phyloP scores from a whole-genome alignment of 1,140 invertebrate species.

The Cardiocondyla obscurior region DNA sequence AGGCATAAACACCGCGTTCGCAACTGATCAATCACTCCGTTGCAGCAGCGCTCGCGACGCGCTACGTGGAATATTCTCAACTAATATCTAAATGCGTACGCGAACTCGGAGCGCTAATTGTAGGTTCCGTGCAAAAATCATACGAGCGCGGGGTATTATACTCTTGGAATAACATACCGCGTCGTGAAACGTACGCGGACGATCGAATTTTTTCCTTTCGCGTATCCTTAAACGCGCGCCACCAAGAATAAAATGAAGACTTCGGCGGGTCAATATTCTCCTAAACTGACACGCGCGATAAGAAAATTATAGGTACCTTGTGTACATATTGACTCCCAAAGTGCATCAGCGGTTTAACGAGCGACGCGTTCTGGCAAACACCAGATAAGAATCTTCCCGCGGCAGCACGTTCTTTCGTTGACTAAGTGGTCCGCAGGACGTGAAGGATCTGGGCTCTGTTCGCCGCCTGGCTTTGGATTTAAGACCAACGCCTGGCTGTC shows the following conservation, averaged over 20 bases:
- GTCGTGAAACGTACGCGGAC: neutral
- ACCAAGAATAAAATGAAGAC: slow-evolving; percentile 13
- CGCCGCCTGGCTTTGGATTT: slow-evolving; percentile 67
- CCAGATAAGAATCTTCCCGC: slow-evolving; percentile 66
- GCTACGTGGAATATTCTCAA: slow-evolving; percentile 41
- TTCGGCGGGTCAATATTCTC: slow-evolving; percentile 20
- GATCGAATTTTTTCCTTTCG: slow-evolving; percentile 6
- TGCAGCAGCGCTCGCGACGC: slow-evolving; percentile 17
- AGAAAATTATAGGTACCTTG: slow-evolving; percentile 43
- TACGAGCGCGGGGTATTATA: neutral
- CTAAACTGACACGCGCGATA: slow-evolving; percentile 42
- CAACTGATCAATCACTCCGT: slow-evolving; percentile 52
- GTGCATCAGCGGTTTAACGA: slow-evolving; percentile 64
- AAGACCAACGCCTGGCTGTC: slow-evolving; percentile 66
- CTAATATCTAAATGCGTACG: slow-evolving; percentile 37
- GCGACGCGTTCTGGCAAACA: slow-evolving; percentile 50
- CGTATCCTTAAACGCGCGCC: neutral
- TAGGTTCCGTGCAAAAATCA: slow-evolving; percentile 6
- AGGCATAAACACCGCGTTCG: slow-evolving; percentile 43
- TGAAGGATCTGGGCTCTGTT: slow-evolving; percentile 61
- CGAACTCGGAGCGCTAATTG: slow-evolving; percentile 15
- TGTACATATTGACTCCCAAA: slow-evolving; percentile 27
- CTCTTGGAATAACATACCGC: neutral
- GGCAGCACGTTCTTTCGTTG: slow-evolving; percentile 67
- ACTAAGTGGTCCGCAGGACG: slow-evolving; percentile 74